These are phyloP conservation scores for Macroramphosus scolopax DNA, from an alignment of 2,797 vertebrate genomes.

Conservation along the genomic window DNA sequence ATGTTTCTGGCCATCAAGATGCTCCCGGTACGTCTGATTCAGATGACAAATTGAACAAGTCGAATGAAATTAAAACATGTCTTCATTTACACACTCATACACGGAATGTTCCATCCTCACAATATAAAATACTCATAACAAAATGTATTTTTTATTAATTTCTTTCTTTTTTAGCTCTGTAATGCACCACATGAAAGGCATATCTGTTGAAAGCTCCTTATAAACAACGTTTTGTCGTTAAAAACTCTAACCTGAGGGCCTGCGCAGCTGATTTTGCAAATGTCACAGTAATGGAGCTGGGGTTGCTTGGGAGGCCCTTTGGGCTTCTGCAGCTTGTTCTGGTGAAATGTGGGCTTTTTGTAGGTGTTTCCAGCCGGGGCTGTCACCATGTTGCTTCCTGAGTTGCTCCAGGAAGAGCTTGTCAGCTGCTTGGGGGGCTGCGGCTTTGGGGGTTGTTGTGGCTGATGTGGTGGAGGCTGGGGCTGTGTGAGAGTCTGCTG, in stretches of 20 bases:
- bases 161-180: neutral
- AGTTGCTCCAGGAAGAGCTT: slow-evolving; percentile 73
- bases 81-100: neutral
- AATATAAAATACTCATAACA: no score
- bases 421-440: slow-evolving; percentile 72
- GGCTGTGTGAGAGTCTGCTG: slow-evolving; percentile 65
- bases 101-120: neutral
- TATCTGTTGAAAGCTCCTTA: no score
- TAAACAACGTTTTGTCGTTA: neutral
- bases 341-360: slow-evolving; percentile 73
- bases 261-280: slow-evolving; percentile 88
- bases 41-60: neutral
- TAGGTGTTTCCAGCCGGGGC: slow-evolving; percentile 58
- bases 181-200: neutral
- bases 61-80: neutral
- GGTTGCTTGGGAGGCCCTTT: slow-evolving; percentile 79
- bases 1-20: slow-evolving; percentile 86
- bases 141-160: no score
- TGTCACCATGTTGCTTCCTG: slow-evolving; percentile 70
- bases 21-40: slow-evolving; percentile 81
- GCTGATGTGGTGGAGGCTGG: slow-evolving; percentile 60
- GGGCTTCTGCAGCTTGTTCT: slow-evolving; percentile 76
- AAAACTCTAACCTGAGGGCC: slow-evolving; percentile 80
- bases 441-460: slow-evolving; percentile 53
- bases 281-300: slow-evolving; percentile 85